These are phyloP conservation scores for Hoplodrina blanda DNA, from an alignment of 2,888 invertebrate genomes.

Conservation along the genomic window DNA sequence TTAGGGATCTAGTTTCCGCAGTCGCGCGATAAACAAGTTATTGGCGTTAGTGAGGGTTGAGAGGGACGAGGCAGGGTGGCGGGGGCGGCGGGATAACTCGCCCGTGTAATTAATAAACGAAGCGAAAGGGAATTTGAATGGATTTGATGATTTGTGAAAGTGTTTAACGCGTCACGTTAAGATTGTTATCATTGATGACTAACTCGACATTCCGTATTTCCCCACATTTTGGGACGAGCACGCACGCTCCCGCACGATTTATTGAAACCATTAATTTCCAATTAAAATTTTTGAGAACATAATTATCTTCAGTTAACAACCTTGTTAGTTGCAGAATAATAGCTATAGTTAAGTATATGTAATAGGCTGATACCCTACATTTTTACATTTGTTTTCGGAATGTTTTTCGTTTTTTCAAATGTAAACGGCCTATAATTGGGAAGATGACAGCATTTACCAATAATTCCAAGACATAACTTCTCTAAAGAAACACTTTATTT, in stretches of 20 bases:
- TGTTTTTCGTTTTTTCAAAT: conserved; percentile 20
- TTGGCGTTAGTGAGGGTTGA: conserved; percentile 77
- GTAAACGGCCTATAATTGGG: conserved; percentile 5
- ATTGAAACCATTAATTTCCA: conserved; percentile 48
- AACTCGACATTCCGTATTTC: conserved; percentile 40
- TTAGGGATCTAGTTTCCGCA: conserved; percentile 85
- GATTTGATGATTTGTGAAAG: conserved; percentile 81
- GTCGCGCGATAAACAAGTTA: conserved; percentile 87
- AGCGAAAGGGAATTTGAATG: conserved; percentile 78
- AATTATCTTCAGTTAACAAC: conserved; percentile 25
- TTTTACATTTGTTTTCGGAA: conserved; percentile 8
- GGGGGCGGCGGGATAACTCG: conserved; percentile 69
- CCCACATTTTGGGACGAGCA: conserved; percentile 18
- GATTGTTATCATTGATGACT: conserved; percentile 56
- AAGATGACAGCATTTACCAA: too few relatives aligned
- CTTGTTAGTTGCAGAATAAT: conserved; percentile 33
- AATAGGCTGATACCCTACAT: conserved; percentile 29
- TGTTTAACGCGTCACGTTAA: conserved; percentile 65
- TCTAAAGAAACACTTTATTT: too few relatives aligned
- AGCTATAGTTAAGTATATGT: conserved; percentile 38
- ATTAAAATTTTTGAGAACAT: conserved; percentile 48
- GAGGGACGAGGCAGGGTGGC: conserved; percentile 53
- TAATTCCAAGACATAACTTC: too few relatives aligned
- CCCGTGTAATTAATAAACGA: conserved; percentile 86
- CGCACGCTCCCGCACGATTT: conserved; percentile 27